phyloP scores from a whole-genome alignment of 1,140 invertebrate genomes.

The fruit fly (Drosophila melanogaster) region Release_6_plus_ISO1_MT NC_004354.4:698001-698500 shows the following conservation, averaged over 20 bases:
- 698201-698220: constrained; percentile 22
- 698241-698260: constrained; percentile 69
- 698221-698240: constrained; percentile 50
- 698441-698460: constrained; percentile 18
- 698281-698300: not conserved
- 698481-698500: not conserved
- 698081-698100: constrained; percentile 61
- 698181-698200: constrained; percentile 1
- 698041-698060: constrained; percentile 26
- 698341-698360: constrained; percentile 19
- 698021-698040: constrained; percentile 40
- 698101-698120: constrained; percentile 53
- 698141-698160: constrained; percentile 12
- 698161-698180: not conserved
- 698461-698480: not conserved
- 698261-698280: constrained; percentile 15
- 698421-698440: constrained; percentile 1
- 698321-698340: constrained; percentile 41
- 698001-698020: constrained; percentile 37
- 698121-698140: constrained; percentile 14
- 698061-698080: constrained; percentile 51
- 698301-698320: constrained; percentile 20
- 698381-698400: not conserved
- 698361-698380: constrained; percentile 14
- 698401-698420: not conserved